These are phyloP conservation scores for Sebastes fasciatus DNA, from an alignment of 2,113 vertebrate genomes.

Conservation along the genomic window DNA sequence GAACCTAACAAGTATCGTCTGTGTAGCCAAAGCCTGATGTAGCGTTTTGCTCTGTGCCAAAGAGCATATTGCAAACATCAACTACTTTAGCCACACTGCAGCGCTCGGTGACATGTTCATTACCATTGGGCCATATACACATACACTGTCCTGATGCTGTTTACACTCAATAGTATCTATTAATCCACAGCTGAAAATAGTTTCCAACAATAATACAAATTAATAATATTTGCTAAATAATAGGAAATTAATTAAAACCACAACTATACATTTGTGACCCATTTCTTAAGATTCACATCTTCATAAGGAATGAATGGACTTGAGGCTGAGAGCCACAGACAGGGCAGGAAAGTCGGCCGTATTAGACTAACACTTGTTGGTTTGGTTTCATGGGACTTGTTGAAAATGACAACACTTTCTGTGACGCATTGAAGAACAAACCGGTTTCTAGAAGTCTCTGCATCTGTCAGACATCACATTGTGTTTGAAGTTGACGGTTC, in stretches of 20 bases:
- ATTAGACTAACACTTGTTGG: not conserved
- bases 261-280: not conserved
- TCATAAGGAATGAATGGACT: not conserved
- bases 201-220: not conserved
- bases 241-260: not conserved
- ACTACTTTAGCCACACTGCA: no score
- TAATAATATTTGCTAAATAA: not conserved
- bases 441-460: not conserved
- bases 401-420: conserved; percentile 1
- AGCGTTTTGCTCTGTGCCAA: not conserved
- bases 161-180: not conserved
- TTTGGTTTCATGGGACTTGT: not conserved
- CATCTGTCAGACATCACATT: conserved; percentile 11
- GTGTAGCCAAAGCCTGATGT: not conserved
- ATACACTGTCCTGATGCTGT: not conserved
- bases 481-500: conserved; percentile 5
- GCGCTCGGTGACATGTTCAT: not conserved
- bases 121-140: not conserved
- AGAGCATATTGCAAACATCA: not conserved
- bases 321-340: not conserved
- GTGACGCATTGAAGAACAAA: conserved; percentile 7
- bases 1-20: not conserved
- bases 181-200: not conserved
- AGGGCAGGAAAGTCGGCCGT: no score
- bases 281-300: not conserved